Evolutionary conservation across 2,113 vertebrate species (phyloP), one percentile per base, ranked within the genome.

Genomic region (Nothocercus julius): DNA sequence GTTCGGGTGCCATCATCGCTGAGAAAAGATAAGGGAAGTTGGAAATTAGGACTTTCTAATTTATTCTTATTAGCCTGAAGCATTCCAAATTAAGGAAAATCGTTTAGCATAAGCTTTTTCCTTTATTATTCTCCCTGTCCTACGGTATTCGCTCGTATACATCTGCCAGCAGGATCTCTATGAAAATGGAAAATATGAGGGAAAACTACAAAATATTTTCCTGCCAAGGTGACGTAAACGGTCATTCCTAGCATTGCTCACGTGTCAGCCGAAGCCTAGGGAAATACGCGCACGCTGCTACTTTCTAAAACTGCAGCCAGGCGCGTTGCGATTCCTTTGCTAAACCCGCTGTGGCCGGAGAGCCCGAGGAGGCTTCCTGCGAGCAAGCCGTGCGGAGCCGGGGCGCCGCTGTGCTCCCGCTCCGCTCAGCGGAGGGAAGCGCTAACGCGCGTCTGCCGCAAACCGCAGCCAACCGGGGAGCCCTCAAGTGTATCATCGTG

Each of bases 21-120:
- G 62, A 63, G 59, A 64, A 54, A 40, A 67, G 30, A 73, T 18
- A 70, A 44, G 36, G 24, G 8, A 34, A 0, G 6, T 21, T 42
- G 34, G 53, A 73, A 89, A 77, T 25, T 64, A 38, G 17, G 73
- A 87, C 61, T 95, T 92, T 93, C 83, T 85, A 92, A 82, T 93
- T 95, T 89, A 72, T 54, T 73, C 61, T 95, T 96, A 96, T 95
- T 90, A 90, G 47, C 77, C 79, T 56, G 10, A 85, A 82, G 85
- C 90, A 85, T 90, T 95, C 83, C 83, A 51, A 96, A 87, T 95
- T 93, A 94, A 85, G 69, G 66, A 47, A 86, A 92, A 89, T 89
- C 74, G 61, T 92, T 96, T 53, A 78, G 80, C 40, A 82, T 66
- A 90, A 93, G 42, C 73, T 67, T 82, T 84, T 83, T 47, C 51